Evolutionary conservation across 2,888 invertebrate genomes (phyloP), one percentile per base, ranked within the genome.

Genomic region (Metopia argyrocephala): DNA sequence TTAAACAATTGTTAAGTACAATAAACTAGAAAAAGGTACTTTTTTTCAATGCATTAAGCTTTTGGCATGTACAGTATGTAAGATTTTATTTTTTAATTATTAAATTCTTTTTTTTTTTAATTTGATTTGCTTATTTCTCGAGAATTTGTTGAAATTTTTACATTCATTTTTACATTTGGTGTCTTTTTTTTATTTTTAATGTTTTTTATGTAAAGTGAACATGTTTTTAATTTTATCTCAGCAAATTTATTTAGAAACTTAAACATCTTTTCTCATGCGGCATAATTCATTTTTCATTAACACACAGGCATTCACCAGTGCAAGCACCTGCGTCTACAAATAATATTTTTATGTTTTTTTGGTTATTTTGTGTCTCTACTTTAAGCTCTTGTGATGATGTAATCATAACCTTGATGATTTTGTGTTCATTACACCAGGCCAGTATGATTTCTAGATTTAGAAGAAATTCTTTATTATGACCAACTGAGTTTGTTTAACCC

Each of bases 251-350:
- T 48, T 56, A 54, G 20, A 20, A 28, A 20, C 15, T 46, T 2
- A 45, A 25, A 0, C 9, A 31, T 31, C 9, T 31, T 12, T 12
- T 31, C n/a, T 15, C 38, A 57, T 28, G 68, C 46, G 62, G 20
- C 75, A 68, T 62, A 76, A 76, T 68, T 76, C 61, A 68, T 76
- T 68, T 76, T 62, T 62, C 68, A 66, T 62, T 74, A 74, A 74
- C 65, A 57, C 48, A 48, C n/a, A 15, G 18, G 1, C 31, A 31
- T 31, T 31, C n/a, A n/a, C n/a, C n/a, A n/a, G n/a, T n/a, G n/a
- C 18, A 3, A 66, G 31, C 75, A 64, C 64, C 56, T 68, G 75
- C 25, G 61, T 48, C 25, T 38, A 23, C 20, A 27, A 27, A n/a
- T n/a, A n/a, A 50, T 28, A 0, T 64, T 56, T 28, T n/a, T 27